Evolutionary conservation across 2,113 vertebrate species (phyloP), one percentile per base, ranked within the genome.

Genomic region (Proteles cristata): DNA sequence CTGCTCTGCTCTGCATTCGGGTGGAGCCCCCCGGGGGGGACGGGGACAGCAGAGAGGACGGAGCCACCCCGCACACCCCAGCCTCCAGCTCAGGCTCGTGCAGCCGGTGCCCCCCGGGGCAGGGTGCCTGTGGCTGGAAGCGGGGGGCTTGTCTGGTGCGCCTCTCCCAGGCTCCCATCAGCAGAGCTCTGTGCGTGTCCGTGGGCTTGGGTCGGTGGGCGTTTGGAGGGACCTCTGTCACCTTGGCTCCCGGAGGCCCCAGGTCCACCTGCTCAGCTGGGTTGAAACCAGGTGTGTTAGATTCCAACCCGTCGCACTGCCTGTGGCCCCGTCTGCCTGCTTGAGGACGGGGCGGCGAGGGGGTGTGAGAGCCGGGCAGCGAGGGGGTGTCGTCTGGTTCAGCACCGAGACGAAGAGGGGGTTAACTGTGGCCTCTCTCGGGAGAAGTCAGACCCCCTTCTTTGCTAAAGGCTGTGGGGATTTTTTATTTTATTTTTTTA

Each of bases 181-280:
- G 16, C 17, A 17, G 19, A 26, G 66, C 45, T 79, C 35, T 9
- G n/a, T 0, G 4, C 9, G 0, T 1, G 3, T 15, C 26, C 0
- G 2, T 0, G 0, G 7, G 43, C 16, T 63, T 1, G 35, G 14
- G 11, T 5, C 7, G 14, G 63, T 0, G 12, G 68, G 39, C 0
- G 0, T 79, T 33, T 63, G 61, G 14, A 69, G 53, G 65, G 80
- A 12, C 48, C 2, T 9, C 31, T 35, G 39, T 21, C 14, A 0
- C 39, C 61, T 31, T 19, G 21, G 14, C 61, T 39, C 11, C 45
- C 4, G 31, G 79, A 55, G 48, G n/a, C 0, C 0, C 50, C 10
- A 7, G 4, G 11, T 33, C 21, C 50, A 19, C 45, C 39, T 43
- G 11, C 21, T 35, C 5, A 7, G 3, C 21, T 11, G n/a, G 55